A percentile compares a stretch with the other conserved stretches of the same genome.
These are phyloP conservation scores for Onthophagus taurus DNA, from an alignment of 1,140 invertebrate genomes.

Conservation along the genomic window DNA sequence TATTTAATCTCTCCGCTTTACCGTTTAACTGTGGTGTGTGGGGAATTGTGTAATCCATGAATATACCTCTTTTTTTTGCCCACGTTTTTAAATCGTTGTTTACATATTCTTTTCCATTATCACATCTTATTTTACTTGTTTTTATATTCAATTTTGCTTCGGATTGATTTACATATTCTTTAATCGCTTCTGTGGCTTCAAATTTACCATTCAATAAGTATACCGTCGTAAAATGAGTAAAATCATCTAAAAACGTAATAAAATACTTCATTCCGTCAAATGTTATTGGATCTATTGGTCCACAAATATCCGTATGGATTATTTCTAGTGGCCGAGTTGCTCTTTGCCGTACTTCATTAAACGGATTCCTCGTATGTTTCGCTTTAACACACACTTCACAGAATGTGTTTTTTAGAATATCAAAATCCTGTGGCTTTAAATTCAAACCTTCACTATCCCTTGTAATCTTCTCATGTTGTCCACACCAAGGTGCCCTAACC, in stretches of 20 bases:
- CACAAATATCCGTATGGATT: conserved; percentile 36
- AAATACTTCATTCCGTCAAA: conserved; percentile 28
- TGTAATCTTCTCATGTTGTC: too few relatives aligned
- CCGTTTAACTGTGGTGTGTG: conserved; percentile 43
- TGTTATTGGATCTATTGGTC: conserved; percentile 27
- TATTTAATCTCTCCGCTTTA: conserved; percentile 35
- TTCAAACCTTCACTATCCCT: too few relatives aligned
- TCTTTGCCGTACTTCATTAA: too few relatives aligned
- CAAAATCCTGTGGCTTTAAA: too few relatives aligned
- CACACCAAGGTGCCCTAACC: too few relatives aligned
- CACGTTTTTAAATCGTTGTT: conserved; percentile 22
- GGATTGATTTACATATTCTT: conserved; percentile 13
- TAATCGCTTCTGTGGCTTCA: conserved; percentile 29
- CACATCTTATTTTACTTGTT: conserved; percentile 10
- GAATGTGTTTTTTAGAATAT: too few relatives aligned
- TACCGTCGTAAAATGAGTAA: conserved; percentile 27
- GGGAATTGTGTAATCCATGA: conserved; percentile 16
- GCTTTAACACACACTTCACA: too few relatives aligned
- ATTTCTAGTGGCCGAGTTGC: too few relatives aligned
- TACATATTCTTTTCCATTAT: conserved; percentile 30
- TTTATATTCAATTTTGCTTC: not conserved
- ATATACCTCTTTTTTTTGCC: conserved; percentile 9
- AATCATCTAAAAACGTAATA: conserved; percentile 35
- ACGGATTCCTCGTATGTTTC: too few relatives aligned
- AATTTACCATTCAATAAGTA: conserved; percentile 29